Conservation (phyloP, 2,113 vertebrate species). For the Penelope pileata region DNA sequence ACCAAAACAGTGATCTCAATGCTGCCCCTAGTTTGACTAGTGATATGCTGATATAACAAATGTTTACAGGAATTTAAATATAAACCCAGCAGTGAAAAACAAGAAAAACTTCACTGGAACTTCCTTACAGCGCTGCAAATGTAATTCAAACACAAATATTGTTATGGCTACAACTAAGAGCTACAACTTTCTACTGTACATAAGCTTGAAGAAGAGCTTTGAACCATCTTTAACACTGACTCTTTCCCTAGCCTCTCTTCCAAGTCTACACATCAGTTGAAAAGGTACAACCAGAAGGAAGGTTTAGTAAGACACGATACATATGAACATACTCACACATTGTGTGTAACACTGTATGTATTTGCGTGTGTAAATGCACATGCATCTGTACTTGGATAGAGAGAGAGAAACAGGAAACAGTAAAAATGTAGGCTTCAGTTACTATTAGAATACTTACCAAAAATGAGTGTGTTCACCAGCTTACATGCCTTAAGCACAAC, state of each 20-base stretch:
- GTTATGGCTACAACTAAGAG: background rate
- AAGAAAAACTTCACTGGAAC: background rate
- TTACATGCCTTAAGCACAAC: background rate
- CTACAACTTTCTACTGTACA: background rate
- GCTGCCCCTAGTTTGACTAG: background rate
- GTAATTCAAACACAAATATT: background rate
- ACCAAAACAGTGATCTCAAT: background rate
- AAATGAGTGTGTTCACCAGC: background rate
- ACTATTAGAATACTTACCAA: background rate
- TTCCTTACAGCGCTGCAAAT: background rate
- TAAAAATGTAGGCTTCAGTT: background rate
- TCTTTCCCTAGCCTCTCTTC: background rate
- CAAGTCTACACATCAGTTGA: background rate
- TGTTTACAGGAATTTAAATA: background rate
- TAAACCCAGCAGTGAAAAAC: background rate
- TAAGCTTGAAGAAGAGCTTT: background rate
- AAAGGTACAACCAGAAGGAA: background rate
- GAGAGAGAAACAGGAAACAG: background rate
- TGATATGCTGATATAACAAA: background rate
- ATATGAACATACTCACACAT: too few relatives aligned
- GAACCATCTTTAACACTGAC: background rate
- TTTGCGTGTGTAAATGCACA: too few relatives aligned
- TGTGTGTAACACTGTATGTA: background rate
- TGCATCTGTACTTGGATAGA: background rate
- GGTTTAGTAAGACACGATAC: background rate